These are phyloP conservation scores for Cairina moschata DNA, from an alignment of 2,113 vertebrate genomes.

Conservation along the genomic window DNA sequence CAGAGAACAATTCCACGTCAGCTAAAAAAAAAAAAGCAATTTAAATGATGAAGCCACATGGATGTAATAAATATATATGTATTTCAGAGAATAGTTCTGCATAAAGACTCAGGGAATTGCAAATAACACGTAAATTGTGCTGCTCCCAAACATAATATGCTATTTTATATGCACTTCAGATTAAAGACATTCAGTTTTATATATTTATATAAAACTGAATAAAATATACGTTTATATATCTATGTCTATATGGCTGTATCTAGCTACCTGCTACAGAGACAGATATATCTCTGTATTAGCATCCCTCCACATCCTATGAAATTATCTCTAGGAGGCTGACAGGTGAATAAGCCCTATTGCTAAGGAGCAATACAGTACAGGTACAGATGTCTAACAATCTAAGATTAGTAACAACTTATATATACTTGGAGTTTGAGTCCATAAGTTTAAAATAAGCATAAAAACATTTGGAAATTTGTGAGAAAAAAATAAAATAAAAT, in stretches of 20 bases:
- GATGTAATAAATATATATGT: background rate
- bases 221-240: background rate
- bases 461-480: background rate
- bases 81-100: background rate
- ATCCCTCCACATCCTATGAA: background rate
- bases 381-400: background rate
- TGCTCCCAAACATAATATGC: background rate
- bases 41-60: background rate
- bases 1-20: background rate
- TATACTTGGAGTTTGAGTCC: background rate
- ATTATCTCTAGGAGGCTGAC: background rate
- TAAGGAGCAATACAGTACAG: background rate
- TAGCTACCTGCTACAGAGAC: background rate
- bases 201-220: background rate
- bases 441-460: background rate
- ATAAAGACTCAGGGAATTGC: background rate
- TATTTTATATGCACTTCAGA: background rate
- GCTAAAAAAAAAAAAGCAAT: background rate
- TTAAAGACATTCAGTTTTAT: background rate
- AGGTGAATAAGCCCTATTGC: background rate
- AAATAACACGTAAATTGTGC: background rate
- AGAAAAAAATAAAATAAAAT: background rate
- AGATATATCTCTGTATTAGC: background rate
- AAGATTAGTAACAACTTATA: background rate
- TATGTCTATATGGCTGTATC: background rate